Evolutionary conservation across 2,113 vertebrate genomes (phyloP).

Genomic region (Marcusenius ussheri): DNA sequence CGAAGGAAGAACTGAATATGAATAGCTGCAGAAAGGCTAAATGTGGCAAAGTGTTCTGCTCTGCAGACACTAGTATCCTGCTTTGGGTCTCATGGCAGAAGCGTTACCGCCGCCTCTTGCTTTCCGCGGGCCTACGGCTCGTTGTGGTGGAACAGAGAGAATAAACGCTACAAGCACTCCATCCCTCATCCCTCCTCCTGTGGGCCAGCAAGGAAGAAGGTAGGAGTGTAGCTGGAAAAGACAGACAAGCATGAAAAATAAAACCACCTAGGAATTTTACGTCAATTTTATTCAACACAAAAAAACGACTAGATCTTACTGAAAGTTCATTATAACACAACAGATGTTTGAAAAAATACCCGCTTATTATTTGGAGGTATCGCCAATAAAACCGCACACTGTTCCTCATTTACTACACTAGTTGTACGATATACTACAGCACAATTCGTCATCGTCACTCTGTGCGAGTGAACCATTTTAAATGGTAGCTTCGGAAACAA

Average conservation of each 20-base stretch:
- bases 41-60: neutral
- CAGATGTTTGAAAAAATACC: neutral
- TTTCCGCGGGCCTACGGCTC: neutral
- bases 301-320: neutral
- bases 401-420: neutral
- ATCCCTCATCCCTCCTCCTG: constrained; percentile 12
- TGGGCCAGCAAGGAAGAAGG: neutral
- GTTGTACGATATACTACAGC: neutral
- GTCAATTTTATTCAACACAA: neutral
- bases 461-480: neutral
- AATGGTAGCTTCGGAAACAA: neutral
- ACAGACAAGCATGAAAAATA: neutral
- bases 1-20: neutral
- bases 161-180: neutral
- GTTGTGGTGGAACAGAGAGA: neutral
- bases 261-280: neutral
- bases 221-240: neutral
- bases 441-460: neutral
- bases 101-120: no score
- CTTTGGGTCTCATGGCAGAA: neutral
- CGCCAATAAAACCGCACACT: neutral
- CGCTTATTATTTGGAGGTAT: neutral
- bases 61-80: neutral
- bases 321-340: neutral
- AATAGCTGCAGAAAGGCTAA: neutral